Evolutionary conservation across 2,888 invertebrate species (phyloP), one percentile per base, ranked within the genome.

Genomic region (Cabera pusaria): DNA sequence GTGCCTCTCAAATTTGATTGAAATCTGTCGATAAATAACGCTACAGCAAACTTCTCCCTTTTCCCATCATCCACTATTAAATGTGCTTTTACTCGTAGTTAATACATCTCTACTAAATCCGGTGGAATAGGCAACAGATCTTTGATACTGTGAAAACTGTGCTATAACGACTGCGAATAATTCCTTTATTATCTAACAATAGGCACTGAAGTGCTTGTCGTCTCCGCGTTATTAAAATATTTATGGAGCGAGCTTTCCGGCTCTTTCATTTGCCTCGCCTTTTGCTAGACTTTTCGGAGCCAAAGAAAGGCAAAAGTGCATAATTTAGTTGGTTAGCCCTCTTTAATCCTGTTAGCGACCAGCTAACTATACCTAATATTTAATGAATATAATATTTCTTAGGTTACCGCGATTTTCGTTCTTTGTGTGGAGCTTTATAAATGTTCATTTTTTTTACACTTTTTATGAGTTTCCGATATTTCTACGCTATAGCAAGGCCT

Each of bases 111-210:
- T n/a, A n/a, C n/a, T n/a, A n/a, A n/a, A n/a, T n/a, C n/a, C n/a
- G n/a, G n/a, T n/a, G n/a, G n/a, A n/a, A n/a, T n/a, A n/a, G n/a
- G n/a, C n/a, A n/a, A n/a, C n/a, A n/a, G n/a, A n/a, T n/a, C n/a
- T 28, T 14, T 3, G 17, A 10, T 7, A 4, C 31, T 42, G 35
- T 10, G 8, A 4, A 17, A 22, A 18, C 22, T 19, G 22, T 18
- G 14, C 12, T 23, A 33, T 44, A 49, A 52, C 47, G 44, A 41
- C 40, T 32, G 32, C 43, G 43, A 52, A 49, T 50, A 56, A 59
- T 61, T 55, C 49, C 42, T 52, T 50, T 58, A 57, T 59, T 56
- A 54, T 49, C 44, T 47, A 46, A 56, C 50, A 59, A 56, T 57
- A 55, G 41, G 40, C 46, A 51, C 52, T 53, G 38, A 43, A 54